Conservation (phyloP, 2,113 vertebrate genomes). For the Rana temporaria region DNA sequence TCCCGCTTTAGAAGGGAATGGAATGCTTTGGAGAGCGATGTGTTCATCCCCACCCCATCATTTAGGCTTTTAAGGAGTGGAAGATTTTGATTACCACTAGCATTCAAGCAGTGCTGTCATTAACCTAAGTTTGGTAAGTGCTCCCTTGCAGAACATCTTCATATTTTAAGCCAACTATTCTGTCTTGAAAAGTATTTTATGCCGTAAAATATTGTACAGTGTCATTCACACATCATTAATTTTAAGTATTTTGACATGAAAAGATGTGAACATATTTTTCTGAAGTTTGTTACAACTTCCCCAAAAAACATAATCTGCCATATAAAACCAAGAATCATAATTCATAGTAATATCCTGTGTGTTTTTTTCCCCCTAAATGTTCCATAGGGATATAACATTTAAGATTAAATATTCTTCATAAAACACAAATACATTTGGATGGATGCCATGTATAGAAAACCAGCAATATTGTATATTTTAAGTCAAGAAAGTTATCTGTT, state of each 20-base stretch:
- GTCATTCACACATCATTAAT: slow-evolving; percentile 54
- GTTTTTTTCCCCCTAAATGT: slow-evolving; percentile 27
- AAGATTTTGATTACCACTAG: not conserved
- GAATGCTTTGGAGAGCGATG: slow-evolving; percentile 7
- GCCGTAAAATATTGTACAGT: slow-evolving; percentile 48
- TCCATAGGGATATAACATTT: slow-evolving; percentile 44
- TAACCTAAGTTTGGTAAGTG: slow-evolving; percentile 2
- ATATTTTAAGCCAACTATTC: slow-evolving; percentile 30
- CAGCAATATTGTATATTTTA: not conserved
- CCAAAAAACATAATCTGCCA: slow-evolving; percentile 50
- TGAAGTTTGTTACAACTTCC: slow-evolving; percentile 46
- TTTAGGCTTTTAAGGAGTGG: slow-evolving; percentile 15
- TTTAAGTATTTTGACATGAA: slow-evolving; percentile 46
- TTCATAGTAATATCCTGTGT: slow-evolving; percentile 54
- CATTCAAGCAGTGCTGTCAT: slow-evolving; percentile 11
- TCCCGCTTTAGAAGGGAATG: not conserved
- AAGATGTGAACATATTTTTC: slow-evolving; percentile 52
- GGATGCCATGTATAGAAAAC: slow-evolving; percentile 14
- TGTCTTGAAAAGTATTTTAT: slow-evolving; percentile 50
- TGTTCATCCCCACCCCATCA: slow-evolving; percentile 29
- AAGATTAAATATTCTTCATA: slow-evolving; percentile 13
- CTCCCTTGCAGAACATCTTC: slow-evolving; percentile 42
- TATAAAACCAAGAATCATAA: slow-evolving; percentile 51
- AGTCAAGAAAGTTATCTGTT: slow-evolving; percentile 30
- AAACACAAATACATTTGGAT: slow-evolving; percentile 29